Evolutionary conservation across 1,140 invertebrate genomes (phyloP), one percentile per base, ranked within the genome.

Genomic region (Ptiloglossa arizonensis): DNA sequence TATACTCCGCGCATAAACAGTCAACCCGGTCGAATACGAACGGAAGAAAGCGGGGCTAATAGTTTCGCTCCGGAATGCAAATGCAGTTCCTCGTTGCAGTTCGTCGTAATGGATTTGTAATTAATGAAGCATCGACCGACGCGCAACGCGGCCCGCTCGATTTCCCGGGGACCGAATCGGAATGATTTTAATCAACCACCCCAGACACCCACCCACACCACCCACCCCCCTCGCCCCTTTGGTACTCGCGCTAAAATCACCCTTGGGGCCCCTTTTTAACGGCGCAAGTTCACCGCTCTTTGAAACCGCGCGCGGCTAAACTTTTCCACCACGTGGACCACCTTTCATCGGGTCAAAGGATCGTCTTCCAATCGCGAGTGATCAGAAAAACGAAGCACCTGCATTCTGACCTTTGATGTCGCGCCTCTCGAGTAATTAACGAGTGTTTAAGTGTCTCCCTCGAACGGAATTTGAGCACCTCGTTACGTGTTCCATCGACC

Each of bases 111-210:
- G 73, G 57, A 75, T 68, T 35, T 69, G 77, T 75, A 75, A 80
- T 82, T 83, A 81, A 81, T 71, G 73, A 71, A 71, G 46, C 15
- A 66, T 29, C 60, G 73, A 82, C 72, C 64, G 22, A 22, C 60
- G n/a, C 24, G 63, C 15, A 24, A 1, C 44, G 15, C 27, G 41
- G 59, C n/a, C 4, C 15, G 38, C 3, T 52, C n/a, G 50, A 76
- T 50, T 48, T 64, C 27, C 46, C 32, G 15, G 19, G 56, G 48
- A 29, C 67, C 24, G n/a, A 8, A 48, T 77, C 11, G 64, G 46
- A 70, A 75, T 27, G 63, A 74, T 67, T 70, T 64, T 62, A 77
- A 64, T 70, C 79, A 63, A n/a, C 44, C n/a, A n/a, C n/a, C n/a
- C n/a, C n/a, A n/a, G n/a, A n/a, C n/a, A n/a, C n/a, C n/a, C n/a